A percentile compares a stretch with the other conserved stretches of the same genome.
Evolutionary conservation across 2,113 vertebrate genomes (phyloP).

Genomic region (Pterophyllum scalare): DNA sequence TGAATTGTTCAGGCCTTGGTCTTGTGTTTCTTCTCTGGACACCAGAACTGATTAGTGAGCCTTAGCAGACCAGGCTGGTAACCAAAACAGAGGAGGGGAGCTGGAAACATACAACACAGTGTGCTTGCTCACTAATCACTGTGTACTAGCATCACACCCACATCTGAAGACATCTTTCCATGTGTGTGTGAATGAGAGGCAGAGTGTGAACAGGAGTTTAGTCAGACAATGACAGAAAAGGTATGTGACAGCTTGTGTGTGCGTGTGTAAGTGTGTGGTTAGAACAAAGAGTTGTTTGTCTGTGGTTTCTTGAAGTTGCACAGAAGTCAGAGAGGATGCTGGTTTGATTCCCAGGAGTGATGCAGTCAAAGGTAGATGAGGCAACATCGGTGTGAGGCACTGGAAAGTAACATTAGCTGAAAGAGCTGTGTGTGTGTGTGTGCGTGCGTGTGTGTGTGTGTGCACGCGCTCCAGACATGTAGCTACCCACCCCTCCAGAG

Average conservation of each 20-base stretch:
- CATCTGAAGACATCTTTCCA: conserved; percentile 46
- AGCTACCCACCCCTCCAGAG: conserved; percentile 48
- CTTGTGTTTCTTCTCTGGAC: conserved; percentile 42
- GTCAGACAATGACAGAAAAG: conserved; percentile 25
- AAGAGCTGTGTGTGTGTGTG: conserved; percentile 5
- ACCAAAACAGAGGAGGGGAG: conserved; percentile 71
- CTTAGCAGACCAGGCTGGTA: conserved; percentile 63
- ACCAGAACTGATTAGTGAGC: conserved; percentile 52
- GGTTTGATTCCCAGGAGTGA: conserved; percentile 21
- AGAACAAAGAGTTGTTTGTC: conserved; percentile 5
- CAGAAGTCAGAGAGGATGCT: conserved; percentile 4
- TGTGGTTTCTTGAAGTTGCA: background rate
- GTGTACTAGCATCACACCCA: conserved; percentile 54
- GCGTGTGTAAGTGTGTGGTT: background rate
- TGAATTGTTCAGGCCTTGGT: background rate
- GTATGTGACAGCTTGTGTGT: conserved; percentile 24
- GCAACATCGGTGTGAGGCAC: background rate
- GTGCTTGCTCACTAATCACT: conserved; percentile 37
- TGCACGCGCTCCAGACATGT: conserved; percentile 3
- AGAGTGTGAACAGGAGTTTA: conserved; percentile 23
- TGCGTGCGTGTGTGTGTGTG: background rate
- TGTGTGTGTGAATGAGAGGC: background rate
- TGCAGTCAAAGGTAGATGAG: conserved; percentile 11
- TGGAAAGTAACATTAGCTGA: background rate
- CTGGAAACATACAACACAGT: conserved; percentile 49